Evolutionary conservation across 2,888 invertebrate genomes (phyloP).

Genomic region (Antheraea yamamai): DNA sequence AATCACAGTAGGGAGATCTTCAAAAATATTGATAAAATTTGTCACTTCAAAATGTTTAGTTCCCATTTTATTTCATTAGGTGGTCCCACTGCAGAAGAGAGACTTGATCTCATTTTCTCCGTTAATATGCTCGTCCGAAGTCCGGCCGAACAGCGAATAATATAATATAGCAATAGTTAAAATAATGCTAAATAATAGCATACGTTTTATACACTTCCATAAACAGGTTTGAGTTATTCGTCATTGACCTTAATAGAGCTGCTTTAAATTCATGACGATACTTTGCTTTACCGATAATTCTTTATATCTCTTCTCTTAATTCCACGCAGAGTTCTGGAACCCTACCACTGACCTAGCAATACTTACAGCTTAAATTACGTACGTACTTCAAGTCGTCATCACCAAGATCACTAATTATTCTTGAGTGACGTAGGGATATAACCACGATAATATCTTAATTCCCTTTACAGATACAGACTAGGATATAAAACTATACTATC

Average conservation of each 20-base stretch:
- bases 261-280: background rate
- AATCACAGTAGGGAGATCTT: too few relatives aligned
- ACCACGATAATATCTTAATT: background rate
- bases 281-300: background rate
- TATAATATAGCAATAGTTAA: too few relatives aligned
- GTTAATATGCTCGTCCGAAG: too few relatives aligned
- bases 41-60: too few relatives aligned
- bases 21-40: too few relatives aligned
- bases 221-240: background rate
- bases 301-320: background rate
- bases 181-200: too few relatives aligned
- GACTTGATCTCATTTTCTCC: too few relatives aligned
- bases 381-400: background rate
- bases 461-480: background rate
- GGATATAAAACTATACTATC: background rate
- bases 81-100: too few relatives aligned
- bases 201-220: background rate
- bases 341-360: background rate
- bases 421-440: background rate
- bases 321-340: too few relatives aligned
- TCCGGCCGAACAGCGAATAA: too few relatives aligned
- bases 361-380: too few relatives aligned
- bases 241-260: background rate
- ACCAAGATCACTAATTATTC: background rate
- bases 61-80: too few relatives aligned